Evolutionary conservation across 2,113 vertebrate genomes (phyloP), one percentile per base, ranked within the genome.

Genomic region (Trematomus loennbergii): DNA sequence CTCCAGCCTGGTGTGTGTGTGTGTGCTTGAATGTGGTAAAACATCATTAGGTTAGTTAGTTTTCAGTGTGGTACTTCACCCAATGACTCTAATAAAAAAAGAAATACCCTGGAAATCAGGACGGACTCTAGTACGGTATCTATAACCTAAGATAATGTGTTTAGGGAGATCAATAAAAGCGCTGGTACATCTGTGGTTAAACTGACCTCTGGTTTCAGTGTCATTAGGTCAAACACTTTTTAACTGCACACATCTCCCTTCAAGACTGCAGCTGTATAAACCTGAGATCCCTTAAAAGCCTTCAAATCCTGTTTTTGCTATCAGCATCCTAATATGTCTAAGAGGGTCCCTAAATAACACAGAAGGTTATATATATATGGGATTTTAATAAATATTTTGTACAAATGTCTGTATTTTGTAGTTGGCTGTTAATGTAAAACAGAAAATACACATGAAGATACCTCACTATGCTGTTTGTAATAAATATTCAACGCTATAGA

Each of bases 1-100:
- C 16, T 81, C 69, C 36, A 13, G 75, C 62, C 57, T 69, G n/a
- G 22, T 64, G 49, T 52, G 50, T 11, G 36, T 5, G 36, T 12
- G 50, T 36, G 46, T 73, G 60, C 25, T 20, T 71, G 15, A 6
- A n/a, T 25, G 40, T 46, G 12, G 40, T 15, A 16, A 7, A 71
- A 54, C 9, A 61, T 5, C 15, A 66, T 58, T 17, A 20, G 33
- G 12, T 33, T 20, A 25, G 53, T n/a, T 33, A 8, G 43, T 59
- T 58, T 70, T 54, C 5, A 52, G 20, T 12, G 11, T 18, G 9
- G 17, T 36, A 49, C 59, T 10, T 5, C 33, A 49, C 17, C 16
- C 58, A 20, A 22, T 49, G 40, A 67, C 36, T 18, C 9, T 12
- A 46, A 58, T 62, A 45, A 52, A 49, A 9, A 18, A n/a, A 46